Percentiles rank a stretch among this genome's conserved stretches.
Evolutionary conservation across 2,113 vertebrate genomes (phyloP).

Genomic region (Diglossa brunneiventris): DNA sequence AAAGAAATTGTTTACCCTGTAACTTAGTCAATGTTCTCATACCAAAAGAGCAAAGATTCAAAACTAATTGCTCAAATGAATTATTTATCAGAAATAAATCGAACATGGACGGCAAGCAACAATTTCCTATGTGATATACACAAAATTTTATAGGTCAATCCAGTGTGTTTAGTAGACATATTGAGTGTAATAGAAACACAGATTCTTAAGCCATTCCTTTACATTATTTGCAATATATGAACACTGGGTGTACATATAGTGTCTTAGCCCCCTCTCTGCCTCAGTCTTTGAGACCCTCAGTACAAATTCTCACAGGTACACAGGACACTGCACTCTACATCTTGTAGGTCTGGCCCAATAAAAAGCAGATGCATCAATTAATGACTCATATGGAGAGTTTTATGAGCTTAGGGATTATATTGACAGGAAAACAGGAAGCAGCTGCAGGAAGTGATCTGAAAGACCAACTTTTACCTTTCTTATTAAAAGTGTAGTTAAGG

Average conservation of each 20-base stretch:
- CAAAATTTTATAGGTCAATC: neutral
- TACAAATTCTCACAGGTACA: neutral
- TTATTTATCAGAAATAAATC: neutral
- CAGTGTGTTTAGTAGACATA: neutral
- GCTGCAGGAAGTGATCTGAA: neutral
- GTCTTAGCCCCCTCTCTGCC: neutral
- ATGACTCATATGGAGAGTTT: neutral
- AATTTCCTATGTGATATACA: neutral
- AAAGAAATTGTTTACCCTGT: neutral
- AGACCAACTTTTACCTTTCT: neutral
- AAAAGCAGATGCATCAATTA: neutral
- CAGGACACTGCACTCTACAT: neutral
- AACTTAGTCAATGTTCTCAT: neutral
- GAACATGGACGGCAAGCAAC: neutral
- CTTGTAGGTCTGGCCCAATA: neutral
- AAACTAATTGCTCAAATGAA: neutral
- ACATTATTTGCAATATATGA: neutral
- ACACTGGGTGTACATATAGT: neutral
- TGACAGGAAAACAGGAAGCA: neutral
- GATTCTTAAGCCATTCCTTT: neutral
- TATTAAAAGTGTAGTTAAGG: neutral
- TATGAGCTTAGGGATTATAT: neutral
- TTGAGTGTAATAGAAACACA: neutral
- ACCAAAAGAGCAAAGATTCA: neutral
- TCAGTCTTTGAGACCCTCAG: neutral